These are phyloP conservation scores for Ochotona curzoniae DNA, from an alignment of 2,113 vertebrate species.

Conservation along the genomic window DNA sequence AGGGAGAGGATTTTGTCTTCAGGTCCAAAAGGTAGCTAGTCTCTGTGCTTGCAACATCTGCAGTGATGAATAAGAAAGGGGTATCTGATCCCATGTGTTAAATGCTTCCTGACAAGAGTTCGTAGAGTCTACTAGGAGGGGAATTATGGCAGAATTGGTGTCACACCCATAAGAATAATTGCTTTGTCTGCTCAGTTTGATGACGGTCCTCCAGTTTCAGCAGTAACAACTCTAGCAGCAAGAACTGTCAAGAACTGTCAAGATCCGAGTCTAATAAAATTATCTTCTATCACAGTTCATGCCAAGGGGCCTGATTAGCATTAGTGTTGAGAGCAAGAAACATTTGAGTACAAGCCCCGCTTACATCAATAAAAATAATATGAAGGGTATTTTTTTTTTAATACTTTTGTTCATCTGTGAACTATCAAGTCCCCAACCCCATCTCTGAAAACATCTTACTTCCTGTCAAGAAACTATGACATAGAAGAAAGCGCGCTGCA, in stretches of 20 bases:
- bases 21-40: neutral
- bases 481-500: neutral
- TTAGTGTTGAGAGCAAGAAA: neutral
- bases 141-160: neutral
- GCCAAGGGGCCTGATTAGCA: neutral
- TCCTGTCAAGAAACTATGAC: neutral
- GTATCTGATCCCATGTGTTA: neutral
- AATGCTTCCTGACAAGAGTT: neutral
- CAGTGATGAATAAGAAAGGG: neutral
- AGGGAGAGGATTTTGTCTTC: neutral
- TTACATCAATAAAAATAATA: neutral
- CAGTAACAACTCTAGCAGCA: neutral
- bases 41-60: neutral
- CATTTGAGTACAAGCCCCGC: neutral
- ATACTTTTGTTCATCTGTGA: neutral
- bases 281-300: neutral
- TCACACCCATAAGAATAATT: neutral
- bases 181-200: too few relatives aligned
- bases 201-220: neutral
- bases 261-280: neutral
- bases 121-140: neutral
- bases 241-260: neutral
- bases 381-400: neutral
- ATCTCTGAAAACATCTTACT: neutral
- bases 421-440: neutral